Evolutionary conservation across 2,888 invertebrate species (phyloP).

Genomic region (Epinotia nisella): DNA sequence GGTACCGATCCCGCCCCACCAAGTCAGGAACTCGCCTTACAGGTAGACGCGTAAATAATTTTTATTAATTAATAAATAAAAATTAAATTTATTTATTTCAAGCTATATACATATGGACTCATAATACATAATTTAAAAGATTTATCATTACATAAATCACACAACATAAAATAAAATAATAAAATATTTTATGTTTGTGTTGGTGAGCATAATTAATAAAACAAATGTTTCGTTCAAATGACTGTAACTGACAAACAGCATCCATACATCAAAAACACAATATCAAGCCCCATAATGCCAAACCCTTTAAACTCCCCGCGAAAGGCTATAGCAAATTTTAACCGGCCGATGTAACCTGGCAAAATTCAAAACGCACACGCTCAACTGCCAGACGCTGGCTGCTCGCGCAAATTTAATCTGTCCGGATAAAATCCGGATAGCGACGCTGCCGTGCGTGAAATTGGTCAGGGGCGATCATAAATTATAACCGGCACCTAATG

Average conservation of each 20-base stretch:
- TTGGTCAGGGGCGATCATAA: slow-evolving; percentile 53
- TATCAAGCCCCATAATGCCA: slow-evolving; percentile 11
- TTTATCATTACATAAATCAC: too few species aligned
- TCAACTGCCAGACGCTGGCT: background rate
- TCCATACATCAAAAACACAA: slow-evolving; percentile 4
- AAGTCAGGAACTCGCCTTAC: too few species aligned
- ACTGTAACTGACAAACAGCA: slow-evolving; percentile 44
- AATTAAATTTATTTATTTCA: too few species aligned
- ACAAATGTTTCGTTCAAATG: slow-evolving; percentile 4
- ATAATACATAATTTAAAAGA: too few species aligned
- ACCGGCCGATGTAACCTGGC: slow-evolving; percentile 24
- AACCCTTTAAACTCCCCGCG: slow-evolving; percentile 23
- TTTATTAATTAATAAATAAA: too few species aligned
- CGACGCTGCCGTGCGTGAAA: slow-evolving; percentile 51
- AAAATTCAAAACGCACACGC: slow-evolving; percentile 5
- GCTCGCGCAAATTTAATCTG: slow-evolving; percentile 26
- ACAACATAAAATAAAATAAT: too few species aligned
- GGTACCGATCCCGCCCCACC: too few species aligned
- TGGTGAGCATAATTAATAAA: background rate
- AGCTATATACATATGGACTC: too few species aligned
- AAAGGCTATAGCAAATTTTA: slow-evolving; percentile 30
- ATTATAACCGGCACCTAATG: slow-evolving; percentile 57
- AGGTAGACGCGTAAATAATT: too few species aligned
- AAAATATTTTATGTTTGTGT: background rate
- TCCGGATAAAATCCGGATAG: slow-evolving; percentile 45